phyloP scores from a whole-genome alignment of 2,113 vertebrate species.

The Mohoua ochrocephala region DNA sequence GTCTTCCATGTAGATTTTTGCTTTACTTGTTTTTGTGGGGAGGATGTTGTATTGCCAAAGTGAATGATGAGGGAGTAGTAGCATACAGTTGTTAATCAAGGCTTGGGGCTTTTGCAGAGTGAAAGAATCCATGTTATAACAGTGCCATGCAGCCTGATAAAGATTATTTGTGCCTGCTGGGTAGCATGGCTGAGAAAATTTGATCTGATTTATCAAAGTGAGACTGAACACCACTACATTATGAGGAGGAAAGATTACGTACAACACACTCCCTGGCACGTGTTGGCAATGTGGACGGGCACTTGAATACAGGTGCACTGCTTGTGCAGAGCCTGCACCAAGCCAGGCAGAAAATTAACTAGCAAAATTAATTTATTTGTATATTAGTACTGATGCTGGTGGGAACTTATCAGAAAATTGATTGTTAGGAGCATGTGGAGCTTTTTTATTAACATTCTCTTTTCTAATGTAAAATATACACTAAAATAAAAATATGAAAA shows the following conservation, averaged over 20 bases:
- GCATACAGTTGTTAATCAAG: slow-evolving; percentile 15
- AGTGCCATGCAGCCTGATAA: slow-evolving; percentile 15
- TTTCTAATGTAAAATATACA: slow-evolving; percentile 60
- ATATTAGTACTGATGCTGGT: slow-evolving; percentile 50
- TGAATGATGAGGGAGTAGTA: slow-evolving; percentile 28
- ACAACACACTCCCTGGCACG: slow-evolving; percentile 9
- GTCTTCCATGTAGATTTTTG: slow-evolving; percentile 63
- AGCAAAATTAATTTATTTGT: slow-evolving; percentile 53
- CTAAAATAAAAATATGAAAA: slow-evolving; percentile 55
- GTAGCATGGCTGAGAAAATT: slow-evolving; percentile 10
- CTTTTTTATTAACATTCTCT: slow-evolving; percentile 62
- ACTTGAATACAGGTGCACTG: not conserved
- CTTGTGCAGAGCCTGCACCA: slow-evolving; percentile 21
- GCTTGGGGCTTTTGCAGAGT: slow-evolving; percentile 34
- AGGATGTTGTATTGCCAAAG: slow-evolving; percentile 55
- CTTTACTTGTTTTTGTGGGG: slow-evolving; percentile 51
- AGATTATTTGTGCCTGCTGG: slow-evolving; percentile 25
- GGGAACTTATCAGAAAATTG: slow-evolving; percentile 2
- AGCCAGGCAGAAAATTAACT: slow-evolving; percentile 35
- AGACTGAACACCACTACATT: not conserved
- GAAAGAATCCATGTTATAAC: slow-evolving; percentile 13
- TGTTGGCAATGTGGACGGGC: not conserved
- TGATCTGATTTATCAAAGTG: not conserved
- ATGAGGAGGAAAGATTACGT: not conserved
- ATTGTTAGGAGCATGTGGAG: slow-evolving; percentile 55